Evolutionary conservation across 2,797 vertebrate species (phyloP).

Genomic region (Phrynocephalus guinanensis): DNA sequence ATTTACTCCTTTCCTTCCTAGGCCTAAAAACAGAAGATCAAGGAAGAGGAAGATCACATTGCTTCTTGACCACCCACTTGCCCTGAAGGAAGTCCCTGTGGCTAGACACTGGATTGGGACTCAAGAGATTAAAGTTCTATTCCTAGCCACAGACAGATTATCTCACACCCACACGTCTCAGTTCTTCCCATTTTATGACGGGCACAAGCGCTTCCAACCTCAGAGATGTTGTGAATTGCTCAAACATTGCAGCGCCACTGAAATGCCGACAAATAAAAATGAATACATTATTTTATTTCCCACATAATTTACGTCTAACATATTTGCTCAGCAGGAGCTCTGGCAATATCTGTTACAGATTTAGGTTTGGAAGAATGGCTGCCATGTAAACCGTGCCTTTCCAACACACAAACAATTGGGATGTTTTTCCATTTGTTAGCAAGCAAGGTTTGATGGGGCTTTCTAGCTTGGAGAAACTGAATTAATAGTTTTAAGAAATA

Average conservation of each 20-base stretch:
- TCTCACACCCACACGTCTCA: neutral
- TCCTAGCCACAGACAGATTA: neutral
- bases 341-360: neutral
- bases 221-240: constrained; percentile 37
- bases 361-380: neutral
- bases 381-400: constrained; percentile 13
- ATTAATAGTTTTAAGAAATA: neutral
- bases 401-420: neutral
- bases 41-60: constrained; percentile 21
- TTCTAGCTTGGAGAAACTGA: neutral
- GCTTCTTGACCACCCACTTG: constrained; percentile 6
- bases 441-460: neutral
- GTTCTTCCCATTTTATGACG: constrained; percentile 32
- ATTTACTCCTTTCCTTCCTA: constrained; percentile 7
- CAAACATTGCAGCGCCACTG: constrained; percentile 29
- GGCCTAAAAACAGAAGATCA: constrained; percentile 7
- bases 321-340: constrained; percentile 39
- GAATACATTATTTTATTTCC: constrained; percentile 45
- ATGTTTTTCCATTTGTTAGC: constrained; percentile 11
- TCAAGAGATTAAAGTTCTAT: neutral
- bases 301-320: constrained; percentile 42
- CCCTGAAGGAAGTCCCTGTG: constrained; percentile 7
- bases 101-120: constrained; percentile 2
- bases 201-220: constrained; percentile 31
- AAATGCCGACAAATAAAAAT: constrained; percentile 41